Percentiles rank a stretch among this genome's conserved stretches.
Evolutionary conservation across 2,888 invertebrate species (phyloP).

Genomic region (Abrostola tripartita): DNA sequence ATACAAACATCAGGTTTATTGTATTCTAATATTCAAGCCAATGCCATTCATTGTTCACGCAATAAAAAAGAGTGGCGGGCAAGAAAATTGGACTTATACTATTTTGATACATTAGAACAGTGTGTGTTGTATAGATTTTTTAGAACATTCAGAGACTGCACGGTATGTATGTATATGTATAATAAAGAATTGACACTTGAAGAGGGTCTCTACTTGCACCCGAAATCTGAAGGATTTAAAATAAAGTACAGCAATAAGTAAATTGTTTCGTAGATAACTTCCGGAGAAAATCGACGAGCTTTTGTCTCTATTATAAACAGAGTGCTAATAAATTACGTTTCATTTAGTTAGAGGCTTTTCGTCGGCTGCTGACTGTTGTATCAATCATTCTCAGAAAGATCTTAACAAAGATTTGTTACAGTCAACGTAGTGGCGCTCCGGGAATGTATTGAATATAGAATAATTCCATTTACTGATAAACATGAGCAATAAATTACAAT

Average conservation of each 20-base stretch:
- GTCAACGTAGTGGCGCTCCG: constrained; percentile 66
- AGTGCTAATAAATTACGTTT: constrained; percentile 77
- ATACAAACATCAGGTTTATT: too few relatives aligned
- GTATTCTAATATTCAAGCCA: too few relatives aligned
- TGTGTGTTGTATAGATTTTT: too few relatives aligned
- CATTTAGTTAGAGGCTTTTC: constrained; percentile 70
- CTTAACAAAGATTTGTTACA: constrained; percentile 78
- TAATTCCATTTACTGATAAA: constrained; percentile 64
- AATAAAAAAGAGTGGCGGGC: too few relatives aligned
- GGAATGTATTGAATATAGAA: constrained; percentile 66
- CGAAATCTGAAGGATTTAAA: constrained; percentile 16
- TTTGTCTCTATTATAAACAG: constrained; percentile 74
- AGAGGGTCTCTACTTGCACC: too few relatives aligned
- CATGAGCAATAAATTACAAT: constrained; percentile 62
- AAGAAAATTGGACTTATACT: too few relatives aligned
- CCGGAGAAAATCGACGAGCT: constrained; percentile 62
- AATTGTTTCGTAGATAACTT: constrained; percentile 73
- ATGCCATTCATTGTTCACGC: too few relatives aligned
- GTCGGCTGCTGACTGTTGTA: constrained; percentile 69
- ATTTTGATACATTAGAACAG: too few relatives aligned
- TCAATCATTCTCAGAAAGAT: constrained; percentile 77
- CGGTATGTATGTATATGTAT: too few relatives aligned
- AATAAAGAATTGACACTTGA: too few relatives aligned
- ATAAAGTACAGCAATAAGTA: constrained; percentile 69
- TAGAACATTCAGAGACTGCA: too few relatives aligned